Base-by-base conservation (phyloP, 2,888 invertebrate species). In the Ichneumon xanthorius region DNA sequence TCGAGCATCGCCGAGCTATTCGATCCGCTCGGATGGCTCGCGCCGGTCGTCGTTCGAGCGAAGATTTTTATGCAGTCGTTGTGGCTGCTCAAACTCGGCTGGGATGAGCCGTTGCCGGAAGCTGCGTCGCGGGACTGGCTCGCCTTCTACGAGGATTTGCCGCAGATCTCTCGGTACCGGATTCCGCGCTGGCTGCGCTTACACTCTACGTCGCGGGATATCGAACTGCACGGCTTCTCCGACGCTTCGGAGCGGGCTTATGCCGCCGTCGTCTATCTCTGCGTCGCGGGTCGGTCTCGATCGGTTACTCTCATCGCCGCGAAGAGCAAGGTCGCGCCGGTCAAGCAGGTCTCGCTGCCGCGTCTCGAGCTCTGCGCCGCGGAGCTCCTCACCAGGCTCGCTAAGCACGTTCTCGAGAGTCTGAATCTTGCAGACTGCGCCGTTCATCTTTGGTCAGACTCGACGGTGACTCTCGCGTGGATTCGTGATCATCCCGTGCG, bases 371-470 rank as follows among this genome's bases (percentile, higher is more conserved):
- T 68, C 5, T 68, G 48, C 5, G 50, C 68, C 16, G 50, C 68
- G 2, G 14, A 22, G 4, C 45, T 68, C 11, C 68, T 68, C 4
- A 30, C 65, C 14, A 33, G 37, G n/a, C 65, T 65, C 2, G 65
- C 19, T 0, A 55, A 55, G 55, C 55, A 22, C 55, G 55, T 55
- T n/a, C 4, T 26, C 26, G 61, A 1, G 4, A 11, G 4, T 1
- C 30, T 61, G 30, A 5, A 3, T 61, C 61, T 61, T 16, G 30
- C 9, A 2, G 0, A 1, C 14, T 26, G 61, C 4, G 11, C 53
- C 7, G 16, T 73, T 16, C 55, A 73, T 40, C 68, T 78, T 4
- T 87, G 78, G 87, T 87, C 91, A 2, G 90, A 90, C 70, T 89
- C 89, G 82, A 61, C 61, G 9, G 30, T 61, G 11, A 61, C 61